These are phyloP conservation scores for Hafferia zeledoni DNA, from an alignment of 2,797 vertebrate species.

Conservation along the genomic window DNA sequence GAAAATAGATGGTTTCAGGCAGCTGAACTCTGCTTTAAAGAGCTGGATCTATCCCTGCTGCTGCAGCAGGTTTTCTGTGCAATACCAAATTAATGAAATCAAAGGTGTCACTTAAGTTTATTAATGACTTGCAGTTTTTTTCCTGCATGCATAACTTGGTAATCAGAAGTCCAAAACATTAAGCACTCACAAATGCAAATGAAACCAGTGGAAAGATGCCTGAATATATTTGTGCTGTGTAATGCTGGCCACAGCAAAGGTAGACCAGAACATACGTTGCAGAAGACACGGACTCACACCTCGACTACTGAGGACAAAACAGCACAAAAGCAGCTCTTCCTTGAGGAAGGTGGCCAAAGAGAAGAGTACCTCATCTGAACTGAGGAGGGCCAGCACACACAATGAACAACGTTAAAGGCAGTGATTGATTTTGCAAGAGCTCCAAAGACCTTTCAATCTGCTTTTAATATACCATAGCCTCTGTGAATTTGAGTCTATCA, in stretches of 20 bases:
- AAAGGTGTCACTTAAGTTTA: background rate
- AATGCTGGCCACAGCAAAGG: background rate
- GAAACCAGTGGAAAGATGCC: background rate
- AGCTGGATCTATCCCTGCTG: background rate
- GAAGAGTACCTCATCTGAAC: background rate
- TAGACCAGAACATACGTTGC: background rate
- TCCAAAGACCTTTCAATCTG: background rate
- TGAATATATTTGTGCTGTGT: background rate
- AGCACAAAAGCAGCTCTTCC: background rate
- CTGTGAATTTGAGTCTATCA: background rate
- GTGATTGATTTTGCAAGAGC: background rate
- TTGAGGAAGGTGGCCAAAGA: fast-evolving
- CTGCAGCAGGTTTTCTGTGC: background rate
- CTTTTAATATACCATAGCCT: background rate
- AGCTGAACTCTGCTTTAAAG: background rate
- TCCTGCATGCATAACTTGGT: background rate
- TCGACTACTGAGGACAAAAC: fast-evolving
- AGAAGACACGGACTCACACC: background rate
- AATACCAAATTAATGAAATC: background rate
- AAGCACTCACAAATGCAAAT: background rate
- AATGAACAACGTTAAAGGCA: background rate
- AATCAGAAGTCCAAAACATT: background rate
- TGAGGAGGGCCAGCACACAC: fast-evolving
- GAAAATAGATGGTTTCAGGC: background rate
- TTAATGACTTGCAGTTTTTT: background rate